These are phyloP conservation scores for Boleophthalmus pectinirostris DNA, from an alignment of 2,113 vertebrate species.

Conservation along the genomic window DNA sequence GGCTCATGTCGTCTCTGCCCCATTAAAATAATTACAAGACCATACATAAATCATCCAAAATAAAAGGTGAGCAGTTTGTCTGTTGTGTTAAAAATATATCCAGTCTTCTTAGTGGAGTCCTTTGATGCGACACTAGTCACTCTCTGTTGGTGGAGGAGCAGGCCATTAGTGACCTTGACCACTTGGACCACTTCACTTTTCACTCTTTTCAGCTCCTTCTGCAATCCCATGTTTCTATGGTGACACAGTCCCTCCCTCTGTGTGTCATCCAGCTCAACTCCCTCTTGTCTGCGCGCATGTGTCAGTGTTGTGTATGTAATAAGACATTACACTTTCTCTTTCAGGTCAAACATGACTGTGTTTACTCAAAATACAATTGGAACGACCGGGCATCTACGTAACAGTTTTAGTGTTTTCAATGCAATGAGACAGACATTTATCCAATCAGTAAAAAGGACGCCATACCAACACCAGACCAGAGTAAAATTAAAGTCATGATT, in stretches of 20 bases:
- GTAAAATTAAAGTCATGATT: background rate
- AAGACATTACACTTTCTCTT: background rate
- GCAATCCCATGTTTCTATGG: slow-evolving; percentile 58
- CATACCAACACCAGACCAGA: background rate
- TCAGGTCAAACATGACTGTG: background rate
- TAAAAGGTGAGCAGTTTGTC: background rate
- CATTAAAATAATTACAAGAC: slow-evolving; percentile 21
- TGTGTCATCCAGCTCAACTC: slow-evolving; percentile 60
- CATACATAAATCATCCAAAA: slow-evolving; percentile 4
- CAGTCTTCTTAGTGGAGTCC: background rate
- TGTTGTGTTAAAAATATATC: background rate
- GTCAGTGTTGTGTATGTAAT: background rate
- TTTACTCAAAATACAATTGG: slow-evolving; percentile 8
- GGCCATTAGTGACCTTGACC: slow-evolving; percentile 28
- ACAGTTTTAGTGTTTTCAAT: background rate
- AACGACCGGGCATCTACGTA: background rate
- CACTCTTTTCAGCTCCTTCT: slow-evolving; percentile 45
- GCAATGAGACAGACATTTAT: background rate
- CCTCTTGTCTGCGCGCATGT: slow-evolving; percentile 26
- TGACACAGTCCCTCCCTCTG: slow-evolving; percentile 62
- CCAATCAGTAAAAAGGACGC: background rate
- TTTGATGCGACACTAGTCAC: background rate
- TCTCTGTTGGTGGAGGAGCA: background rate
- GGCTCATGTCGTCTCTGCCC: slow-evolving; percentile 11
- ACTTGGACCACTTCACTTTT: slow-evolving; percentile 35